Evolutionary conservation across 2,113 vertebrate species (phyloP), one percentile per base, ranked within the genome.

Genomic region (Chaenocephalus aceratus): DNA sequence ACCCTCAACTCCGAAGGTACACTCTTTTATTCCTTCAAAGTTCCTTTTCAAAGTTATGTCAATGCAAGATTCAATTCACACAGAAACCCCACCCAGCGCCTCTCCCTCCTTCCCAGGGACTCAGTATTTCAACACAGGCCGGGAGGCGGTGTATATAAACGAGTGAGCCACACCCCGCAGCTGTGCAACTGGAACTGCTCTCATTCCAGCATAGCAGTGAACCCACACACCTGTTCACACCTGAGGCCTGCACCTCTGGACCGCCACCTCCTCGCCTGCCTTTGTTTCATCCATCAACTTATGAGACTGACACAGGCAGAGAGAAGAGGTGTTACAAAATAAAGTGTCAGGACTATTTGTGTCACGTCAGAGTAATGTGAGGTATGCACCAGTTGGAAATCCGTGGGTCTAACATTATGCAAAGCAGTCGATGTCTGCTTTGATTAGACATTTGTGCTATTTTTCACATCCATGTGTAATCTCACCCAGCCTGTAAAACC

Each of bases 221-320:
- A 95, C 94, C 95, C 79, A 82, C 89, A 92, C 94, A 94, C 87
- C 93, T 93, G 94, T 92, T 95, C 91, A 91, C 92, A 93, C 94
- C 92, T 93, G 83, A 91, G 88, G 88, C 89, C 85, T 77, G 82
- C 60, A 76, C 90, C 86, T 91, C 87, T 71, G 90, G 80, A 78
- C 86, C 53, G 26, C 84, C 87, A 87, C 77, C 86, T 77, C 77
- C 80, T 64, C 73, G 14, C 54, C 80, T 69, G 74, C 80, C 63
- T 90, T 91, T 88, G 84, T 85, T 86, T 69, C 87, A 86, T 90
- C 86, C 72, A 82, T 92, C 89, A 91, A 52, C 79, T 83, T 56
- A 1, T 34, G 59, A 80, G 75, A 72, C 65, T 77, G 72, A 87
- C 77, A 76, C 54, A 34, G 77, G 72, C 77, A 65, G 45, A 83